Percentiles rank a stretch among this genome's conserved stretches.
These are phyloP conservation scores for Tetrao urogallus DNA, from an alignment of 2,113 vertebrate species.

Conservation along the genomic window DNA sequence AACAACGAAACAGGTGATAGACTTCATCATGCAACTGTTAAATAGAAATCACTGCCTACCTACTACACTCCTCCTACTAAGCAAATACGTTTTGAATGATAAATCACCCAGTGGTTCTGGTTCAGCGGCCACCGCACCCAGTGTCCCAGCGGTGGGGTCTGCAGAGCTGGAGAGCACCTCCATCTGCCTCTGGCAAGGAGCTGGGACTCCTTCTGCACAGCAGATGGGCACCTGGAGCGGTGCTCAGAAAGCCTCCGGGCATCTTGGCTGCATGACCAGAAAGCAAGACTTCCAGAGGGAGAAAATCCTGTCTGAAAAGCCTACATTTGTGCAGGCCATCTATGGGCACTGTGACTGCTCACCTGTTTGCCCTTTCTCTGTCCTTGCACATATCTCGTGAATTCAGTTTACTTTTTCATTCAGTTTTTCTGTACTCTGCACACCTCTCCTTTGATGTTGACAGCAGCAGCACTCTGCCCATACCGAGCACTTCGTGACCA, in stretches of 20 bases:
- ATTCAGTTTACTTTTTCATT: not conserved
- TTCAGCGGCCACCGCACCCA: not conserved
- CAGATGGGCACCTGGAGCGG: not conserved
- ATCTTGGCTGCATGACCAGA: not conserved
- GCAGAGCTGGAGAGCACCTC: not conserved
- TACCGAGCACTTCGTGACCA: not conserved
- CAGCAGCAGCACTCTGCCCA: not conserved
- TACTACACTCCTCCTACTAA: not conserved
- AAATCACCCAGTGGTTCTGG: not conserved
- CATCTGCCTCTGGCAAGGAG: not conserved
- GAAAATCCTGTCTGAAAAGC: not conserved
- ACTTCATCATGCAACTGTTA: not conserved
- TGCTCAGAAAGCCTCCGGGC: not conserved
- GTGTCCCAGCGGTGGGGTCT: not conserved
- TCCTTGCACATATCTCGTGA: not conserved
- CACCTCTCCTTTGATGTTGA: not conserved
- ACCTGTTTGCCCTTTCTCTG: not conserved
- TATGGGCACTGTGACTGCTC: not conserved
- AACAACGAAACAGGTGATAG: not conserved
- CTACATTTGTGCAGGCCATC: not conserved
- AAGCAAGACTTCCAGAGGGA: not conserved
- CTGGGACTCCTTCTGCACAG: not conserved
- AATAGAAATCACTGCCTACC: not conserved
- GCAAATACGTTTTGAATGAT: not conserved
- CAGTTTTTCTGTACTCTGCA: not conserved